Base-by-base conservation (phyloP, 2,888 invertebrate species). In the Netelia fuscicornis region DNA sequence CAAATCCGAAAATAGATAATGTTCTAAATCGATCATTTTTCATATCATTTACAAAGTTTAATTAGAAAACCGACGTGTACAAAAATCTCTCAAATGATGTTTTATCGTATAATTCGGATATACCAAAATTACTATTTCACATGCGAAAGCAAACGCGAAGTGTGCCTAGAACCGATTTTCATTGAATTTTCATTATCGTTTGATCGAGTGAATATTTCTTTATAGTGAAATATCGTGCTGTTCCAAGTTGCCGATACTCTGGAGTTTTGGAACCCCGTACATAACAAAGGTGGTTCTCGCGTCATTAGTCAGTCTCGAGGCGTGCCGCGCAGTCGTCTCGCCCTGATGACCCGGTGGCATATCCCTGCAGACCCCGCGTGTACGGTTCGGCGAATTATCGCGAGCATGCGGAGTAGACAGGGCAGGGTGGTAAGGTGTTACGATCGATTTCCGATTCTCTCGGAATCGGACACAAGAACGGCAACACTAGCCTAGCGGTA, bases 401-500 rank as follows among this genome's bases (percentile, higher is more conserved):
- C 65, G 20, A 65, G 58, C 64, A 64, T 52, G 52, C 76, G 37
- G 80, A 60, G 56, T 52, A 42, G 52, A 56, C 37, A 58, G 20
- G 58, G 58, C 75, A 11, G 20, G 56, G 17, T 20, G 72, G 44
- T 60, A 84, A 81, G 77, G 77, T 84, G 84, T 81, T 44, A 20
- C 67, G 56, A 84, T 84, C 84, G 84, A 84, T 84, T 84, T 84
- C 77, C 84, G 70, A 84, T 84, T 77, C 72, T 72, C 65, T 54
- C 56, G 17, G 56, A 56, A 56, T 56, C 48, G 25, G 67, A 74
- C 60, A 70, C 68, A 62, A 37, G 23, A 17, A 62, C 30, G 68
- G 81, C 74, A 68, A 68, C 68, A 23, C 25, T 11, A 80, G 37
- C 48, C 25, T 20, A 42, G 48, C n/a, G 58, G n/a, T 83, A 17